Conservation (phyloP, 1,140 invertebrate genomes). For the Amyelois transitella region DNA sequence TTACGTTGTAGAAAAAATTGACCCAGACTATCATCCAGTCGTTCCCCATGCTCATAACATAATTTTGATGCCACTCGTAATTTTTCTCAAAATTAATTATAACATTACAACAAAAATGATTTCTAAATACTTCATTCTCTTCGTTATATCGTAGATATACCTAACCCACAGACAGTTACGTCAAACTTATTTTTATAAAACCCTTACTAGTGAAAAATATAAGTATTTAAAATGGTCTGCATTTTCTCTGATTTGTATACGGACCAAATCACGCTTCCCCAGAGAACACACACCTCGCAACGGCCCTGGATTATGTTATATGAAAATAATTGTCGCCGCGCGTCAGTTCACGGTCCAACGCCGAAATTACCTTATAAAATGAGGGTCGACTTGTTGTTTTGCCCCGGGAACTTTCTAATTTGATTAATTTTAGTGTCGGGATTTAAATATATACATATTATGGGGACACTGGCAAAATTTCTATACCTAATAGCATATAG, state of each 20-base stretch:
- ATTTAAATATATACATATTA: slow-evolving; percentile 3
- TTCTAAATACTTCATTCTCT: no score
- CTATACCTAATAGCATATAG: not conserved
- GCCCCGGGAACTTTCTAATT: slow-evolving; percentile 39
- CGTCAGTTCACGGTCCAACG: slow-evolving; percentile 34
- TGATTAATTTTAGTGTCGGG: slow-evolving; percentile 38
- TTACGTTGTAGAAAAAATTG: no score
- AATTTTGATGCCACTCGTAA: no score
- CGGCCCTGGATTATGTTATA: slow-evolving; percentile 56
- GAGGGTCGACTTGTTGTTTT: slow-evolving; percentile 39
- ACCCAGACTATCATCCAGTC: no score
- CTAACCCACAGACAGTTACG: no score
- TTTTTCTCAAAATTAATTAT: no score
- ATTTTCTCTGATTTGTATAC: not conserved
- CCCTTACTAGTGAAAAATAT: not conserved
- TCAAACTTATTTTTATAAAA: not conserved
- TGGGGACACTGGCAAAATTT: not conserved
- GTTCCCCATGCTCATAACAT: no score
- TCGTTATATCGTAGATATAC: no score
- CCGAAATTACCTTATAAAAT: slow-evolving; percentile 40
- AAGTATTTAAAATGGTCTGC: not conserved
- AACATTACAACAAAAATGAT: no score
- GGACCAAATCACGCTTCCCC: slow-evolving; percentile 46
- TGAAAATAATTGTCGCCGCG: slow-evolving; percentile 55
- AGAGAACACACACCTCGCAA: slow-evolving; percentile 40